Base-by-base conservation (phyloP, 2,888 invertebrate species). In the Diarsia rubi region DNA sequence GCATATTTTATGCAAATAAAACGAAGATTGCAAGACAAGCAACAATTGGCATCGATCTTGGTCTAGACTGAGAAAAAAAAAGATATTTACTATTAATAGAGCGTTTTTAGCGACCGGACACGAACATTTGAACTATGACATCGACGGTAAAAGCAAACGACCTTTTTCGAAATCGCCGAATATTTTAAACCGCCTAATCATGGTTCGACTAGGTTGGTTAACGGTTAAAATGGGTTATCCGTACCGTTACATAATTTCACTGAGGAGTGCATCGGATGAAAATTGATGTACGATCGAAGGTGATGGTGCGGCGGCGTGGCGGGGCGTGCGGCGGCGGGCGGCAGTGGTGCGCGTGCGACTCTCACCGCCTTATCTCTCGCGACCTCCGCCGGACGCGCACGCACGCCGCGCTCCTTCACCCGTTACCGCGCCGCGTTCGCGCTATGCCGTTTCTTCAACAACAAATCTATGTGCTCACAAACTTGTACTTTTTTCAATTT, bases 281-380 rank as follows among this genome's bases (percentile, higher is more conserved):
- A 94, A 93, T 93, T 93, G 92, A 94, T 94, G 92, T 93, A 92
- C 91, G 90, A 93, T 94, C 92, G 91, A 91, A 90, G 93, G 94
- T 93, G 94, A 92, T 93, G 92, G 92, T 90, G 90, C 89, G 89
- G 91, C 89, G 90, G 90, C 89, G 89, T 91, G 93, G 93, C 89
- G 91, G 89, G 92, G 93, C 91, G 94, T 90, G 92, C 78, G 92
- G 90, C 89, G 91, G 90, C 89, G 92, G 89, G 88, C 90, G 89
- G 90, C 90, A 79, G 92, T 90, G 89, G 88, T 93, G 95, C 95
- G 95, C 95, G 90, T 93, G 93, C 95, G 95, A 93, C 96, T 96
- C 96, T 96, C 96, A 94, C 96, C 95, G 93, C 92, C 96, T 96
- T 96, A 96, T 96, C 96, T 96, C 94, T 92, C 95, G 96, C 96